These are phyloP conservation scores for Eudyptes chrysolophus DNA, from an alignment of 2,113 vertebrate species.

Conservation along the genomic window DNA sequence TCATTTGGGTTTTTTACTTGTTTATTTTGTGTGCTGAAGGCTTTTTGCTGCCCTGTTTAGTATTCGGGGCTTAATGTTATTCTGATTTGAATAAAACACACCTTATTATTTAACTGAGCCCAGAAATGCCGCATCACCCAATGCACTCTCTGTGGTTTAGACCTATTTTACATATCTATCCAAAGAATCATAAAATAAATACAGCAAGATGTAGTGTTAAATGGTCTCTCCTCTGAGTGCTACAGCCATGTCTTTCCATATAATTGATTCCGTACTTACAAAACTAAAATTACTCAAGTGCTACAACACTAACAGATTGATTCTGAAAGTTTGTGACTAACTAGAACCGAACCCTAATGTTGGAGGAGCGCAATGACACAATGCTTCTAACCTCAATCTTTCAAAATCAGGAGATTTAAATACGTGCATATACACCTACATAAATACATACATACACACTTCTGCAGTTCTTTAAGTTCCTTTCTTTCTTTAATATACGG, in stretches of 20 bases:
- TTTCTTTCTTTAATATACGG: background rate
- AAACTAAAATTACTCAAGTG: background rate
- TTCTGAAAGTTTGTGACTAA: background rate
- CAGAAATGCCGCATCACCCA: conserved; percentile 40
- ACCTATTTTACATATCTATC: background rate
- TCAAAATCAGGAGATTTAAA: background rate
- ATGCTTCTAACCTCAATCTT: background rate
- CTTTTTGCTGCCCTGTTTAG: conserved; percentile 51
- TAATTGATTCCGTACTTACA: background rate
- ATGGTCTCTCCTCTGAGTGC: background rate
- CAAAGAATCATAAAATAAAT: conserved; percentile 10
- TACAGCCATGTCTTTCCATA: background rate
- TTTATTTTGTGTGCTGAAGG: conserved; percentile 54
- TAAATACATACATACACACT: background rate
- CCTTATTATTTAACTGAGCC: conserved; percentile 43
- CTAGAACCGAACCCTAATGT: background rate
- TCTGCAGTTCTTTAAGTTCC: background rate
- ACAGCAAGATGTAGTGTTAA: background rate
- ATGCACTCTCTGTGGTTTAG: background rate
- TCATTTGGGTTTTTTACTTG: conserved; percentile 38
- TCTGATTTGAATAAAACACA: conserved; percentile 46
- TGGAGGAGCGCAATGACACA: background rate
- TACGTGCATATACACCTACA: background rate
- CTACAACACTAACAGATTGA: background rate
- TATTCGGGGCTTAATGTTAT: conserved; percentile 20